Base-by-base conservation (phyloP, 2,888 invertebrate genomes). In the Brachylomia viminalis region DNA sequence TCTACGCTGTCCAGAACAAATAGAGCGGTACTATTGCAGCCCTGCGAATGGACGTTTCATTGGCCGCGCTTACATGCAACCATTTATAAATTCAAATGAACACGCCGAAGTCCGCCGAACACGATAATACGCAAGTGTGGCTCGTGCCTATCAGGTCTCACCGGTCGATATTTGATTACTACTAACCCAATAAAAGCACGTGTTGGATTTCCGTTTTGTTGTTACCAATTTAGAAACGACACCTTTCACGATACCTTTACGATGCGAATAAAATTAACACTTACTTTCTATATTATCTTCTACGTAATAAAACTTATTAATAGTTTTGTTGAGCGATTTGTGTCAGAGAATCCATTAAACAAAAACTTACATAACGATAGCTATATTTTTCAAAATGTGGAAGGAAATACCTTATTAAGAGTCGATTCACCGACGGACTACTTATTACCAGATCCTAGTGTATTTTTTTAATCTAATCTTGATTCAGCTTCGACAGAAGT, bases 81-180 rank as follows among this genome's bases (percentile, higher is more conserved):
- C 92, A 91, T 93, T 93, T 93, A 93, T 92, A 92, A 90, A 94
- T 93, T 92, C 91, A 93, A 93, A 93, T 93, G 92, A 91, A 91
- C 89, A 85, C 79, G 76, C 75, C 78, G 65, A 77, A 81, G 64
- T 64, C 64, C 79, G 77, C 76, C 77, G 62, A 77, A 80, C 74
- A 73, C 82, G 82, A 82, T 85, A 76, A 76, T 79, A 85, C 72
- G 75, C 81, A 82, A 81, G 74, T 81, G 82, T 49, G 74, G 71
- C 72, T 67, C 73, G 64, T 85, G 81, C 74, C 78, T 88, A 80
- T 82, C 77, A 79, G 78, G 65, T 84, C 83, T 77, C 78, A 11
- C 77, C 72, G 80, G 73, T 84, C 84, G 80, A 87, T 87, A 87
- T 84, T 82, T 86, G 75, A 86, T 87, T 86, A 87, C 83, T 69